Base-by-base conservation (phyloP, 2,888 invertebrate species). In the Tachina lurida region DNA sequence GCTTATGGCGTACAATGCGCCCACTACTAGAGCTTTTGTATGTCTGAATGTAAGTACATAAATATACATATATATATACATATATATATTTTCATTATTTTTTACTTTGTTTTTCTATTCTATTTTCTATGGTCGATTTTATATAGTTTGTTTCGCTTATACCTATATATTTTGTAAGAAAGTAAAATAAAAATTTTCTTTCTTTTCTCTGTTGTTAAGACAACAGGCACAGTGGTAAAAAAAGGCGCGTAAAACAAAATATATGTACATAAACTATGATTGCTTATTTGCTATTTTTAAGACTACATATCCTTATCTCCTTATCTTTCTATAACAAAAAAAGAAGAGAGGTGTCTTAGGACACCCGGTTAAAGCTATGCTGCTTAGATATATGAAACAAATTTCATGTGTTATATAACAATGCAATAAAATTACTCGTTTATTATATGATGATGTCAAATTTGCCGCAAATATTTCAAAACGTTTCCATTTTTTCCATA, bases 21-120 rank as follows among this genome's bases (percentile, higher is more conserved):
- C 86, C 86, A 86, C 86, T 71, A 80, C 43, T 39, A 58, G 58
- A 84, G 77, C 77, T 77, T 84, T 84, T 70, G n/a, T 65, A 49
- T 60, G 15, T 17, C 10, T n/a, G 31, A 31, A 31, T 31, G 31
- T 31, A 31, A 31, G 31, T 31, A 31, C 31, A 7, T 31, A 31
- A 7, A 4, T 31, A 31, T 4, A 3, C 4, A 4, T 31, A 31
- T 31, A n/a, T 65, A 49, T 60, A 31, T 31, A n/a, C 58, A 49
- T 60, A 12, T 17, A 15, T n/a, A 63, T 63, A 12, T 15, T 68
- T 52, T 70, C 62, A 22, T 54, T 41, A 5, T 52, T 74, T 63
- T 31, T n/a, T 58, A 19, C 60, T 74, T 76, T 52, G 45, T n/a
- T 65, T 76, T 76, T 52, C 45, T 54, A n/a, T 65, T 73, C 31